Evolutionary conservation across 2,888 invertebrate species (phyloP).

Genomic region (Lepidonotus clava): DNA sequence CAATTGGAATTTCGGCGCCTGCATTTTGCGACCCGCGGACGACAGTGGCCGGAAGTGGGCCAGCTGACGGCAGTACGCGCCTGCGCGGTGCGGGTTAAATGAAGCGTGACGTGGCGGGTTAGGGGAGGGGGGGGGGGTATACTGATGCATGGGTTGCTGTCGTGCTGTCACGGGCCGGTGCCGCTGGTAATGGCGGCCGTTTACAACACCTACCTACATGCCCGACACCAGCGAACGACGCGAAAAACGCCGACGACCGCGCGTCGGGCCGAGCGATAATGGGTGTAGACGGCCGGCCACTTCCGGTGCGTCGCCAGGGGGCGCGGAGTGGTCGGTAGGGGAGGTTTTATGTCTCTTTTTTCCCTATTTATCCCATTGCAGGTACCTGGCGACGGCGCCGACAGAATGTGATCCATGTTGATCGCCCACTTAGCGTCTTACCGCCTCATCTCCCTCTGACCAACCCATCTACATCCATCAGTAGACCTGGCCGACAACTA

Average conservation of each 20-base stretch:
- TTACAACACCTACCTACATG: slow-evolving; percentile 19
- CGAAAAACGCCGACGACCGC: neutral
- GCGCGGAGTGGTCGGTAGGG: neutral
- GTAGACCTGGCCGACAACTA: too few species aligned
- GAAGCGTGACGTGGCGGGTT: slow-evolving; percentile 39
- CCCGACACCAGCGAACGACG: neutral
- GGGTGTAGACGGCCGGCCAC: slow-evolving; percentile 22
- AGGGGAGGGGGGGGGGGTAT: too few species aligned
- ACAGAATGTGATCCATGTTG: too few species aligned
- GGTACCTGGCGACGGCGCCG: too few species aligned
- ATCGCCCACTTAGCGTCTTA: too few species aligned
- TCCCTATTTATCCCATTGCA: too few species aligned
- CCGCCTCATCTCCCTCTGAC: too few species aligned
- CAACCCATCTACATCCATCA: too few species aligned
- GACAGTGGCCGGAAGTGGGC: slow-evolving; percentile 16
- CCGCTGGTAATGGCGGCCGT: slow-evolving; percentile 25
- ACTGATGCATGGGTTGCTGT: slow-evolving; percentile 22
- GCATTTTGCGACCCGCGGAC: neutral
- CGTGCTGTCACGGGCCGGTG: slow-evolving; percentile 27
- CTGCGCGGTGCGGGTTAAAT: slow-evolving; percentile 6
- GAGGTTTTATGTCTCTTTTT: neutral
- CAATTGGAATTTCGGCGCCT: neutral
- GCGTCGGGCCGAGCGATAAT: slow-evolving; percentile 25
- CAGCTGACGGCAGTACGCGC: neutral
- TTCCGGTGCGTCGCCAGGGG: neutral